Percentiles rank a stretch among this genome's conserved stretches.
Conservation (phyloP, 1,140 invertebrate genomes). For the Rhagoletis zephyria region DNA sequence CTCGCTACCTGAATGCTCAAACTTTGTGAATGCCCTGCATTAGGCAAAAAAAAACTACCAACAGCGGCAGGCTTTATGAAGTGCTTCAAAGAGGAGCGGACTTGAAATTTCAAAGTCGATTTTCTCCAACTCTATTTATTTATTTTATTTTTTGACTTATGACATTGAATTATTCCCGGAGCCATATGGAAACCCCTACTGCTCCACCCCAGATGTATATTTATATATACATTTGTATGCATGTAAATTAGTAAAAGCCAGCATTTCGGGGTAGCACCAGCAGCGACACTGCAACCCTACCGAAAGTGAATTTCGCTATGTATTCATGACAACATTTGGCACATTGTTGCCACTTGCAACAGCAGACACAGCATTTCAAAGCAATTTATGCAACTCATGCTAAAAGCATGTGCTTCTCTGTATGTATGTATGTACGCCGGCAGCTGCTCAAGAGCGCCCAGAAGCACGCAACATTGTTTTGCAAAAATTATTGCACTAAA, state of each 20-base stretch:
- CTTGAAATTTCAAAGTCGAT: too few species aligned
- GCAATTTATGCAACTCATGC: not conserved
- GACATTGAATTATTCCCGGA: not conserved
- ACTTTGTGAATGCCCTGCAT: too few species aligned
- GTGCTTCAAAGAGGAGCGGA: too few species aligned
- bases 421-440: not conserved
- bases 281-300: not conserved
- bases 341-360: slow-evolving; percentile 30
- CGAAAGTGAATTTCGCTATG: not conserved
- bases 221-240: not conserved
- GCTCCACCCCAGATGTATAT: too few species aligned
- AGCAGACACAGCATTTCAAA: not conserved
- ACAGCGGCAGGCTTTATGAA: too few species aligned
- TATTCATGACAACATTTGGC: slow-evolving; percentile 40
- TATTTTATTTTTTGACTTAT: too few species aligned
- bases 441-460: slow-evolving; percentile 17
- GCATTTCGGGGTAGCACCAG: not conserved
- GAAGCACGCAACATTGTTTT: slow-evolving; percentile 49
- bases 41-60: too few species aligned
- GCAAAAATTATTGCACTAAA: slow-evolving; percentile 54
- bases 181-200: not conserved
- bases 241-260: not conserved
- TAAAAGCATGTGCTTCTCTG: not conserved
- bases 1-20: too few species aligned
- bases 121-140: too few species aligned